Evolutionary conservation across 2,797 vertebrate species (phyloP).

Genomic region (Hippopotamyrus pictus): DNA sequence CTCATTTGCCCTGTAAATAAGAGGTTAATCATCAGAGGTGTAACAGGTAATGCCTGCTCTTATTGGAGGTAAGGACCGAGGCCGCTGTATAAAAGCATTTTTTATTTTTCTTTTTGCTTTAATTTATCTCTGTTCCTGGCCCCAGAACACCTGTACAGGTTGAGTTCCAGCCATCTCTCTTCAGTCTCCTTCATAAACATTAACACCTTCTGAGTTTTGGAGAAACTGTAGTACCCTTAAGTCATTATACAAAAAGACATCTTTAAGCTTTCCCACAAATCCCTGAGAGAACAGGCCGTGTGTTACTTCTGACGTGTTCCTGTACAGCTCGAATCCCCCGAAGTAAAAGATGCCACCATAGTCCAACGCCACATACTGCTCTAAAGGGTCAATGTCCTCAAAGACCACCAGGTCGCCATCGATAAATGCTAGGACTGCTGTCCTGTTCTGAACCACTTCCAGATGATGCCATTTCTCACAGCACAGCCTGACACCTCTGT

Average conservation of each 20-base stretch:
- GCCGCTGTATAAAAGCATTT: background rate
- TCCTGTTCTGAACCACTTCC: constrained; percentile 63
- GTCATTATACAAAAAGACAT: constrained; percentile 70
- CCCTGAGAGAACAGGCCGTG: constrained; percentile 66
- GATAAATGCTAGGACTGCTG: constrained; percentile 63
- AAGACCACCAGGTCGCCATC: constrained; percentile 57
- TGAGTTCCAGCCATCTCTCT: constrained; percentile 21
- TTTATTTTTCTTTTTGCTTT: background rate
- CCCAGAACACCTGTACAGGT: background rate
- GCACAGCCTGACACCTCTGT: constrained; percentile 49
- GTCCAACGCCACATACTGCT: constrained; percentile 73
- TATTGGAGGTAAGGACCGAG: background rate
- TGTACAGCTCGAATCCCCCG: constrained; percentile 73
- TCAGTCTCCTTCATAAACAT: constrained; percentile 60
- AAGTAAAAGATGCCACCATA: constrained; percentile 71
- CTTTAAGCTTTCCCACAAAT: constrained; percentile 72
- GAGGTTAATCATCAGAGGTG: background rate
- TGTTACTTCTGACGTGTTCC: constrained; percentile 61
- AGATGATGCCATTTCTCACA: constrained; percentile 65
- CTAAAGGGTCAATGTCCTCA: constrained; percentile 69
- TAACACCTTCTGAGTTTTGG: constrained; percentile 70
- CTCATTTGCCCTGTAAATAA: background rate
- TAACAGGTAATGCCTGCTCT: background rate
- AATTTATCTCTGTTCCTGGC: background rate
- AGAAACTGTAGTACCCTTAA: constrained; percentile 56